Conservation (phyloP, 2,888 invertebrate genomes). For the Melanostoma mellinum region DNA sequence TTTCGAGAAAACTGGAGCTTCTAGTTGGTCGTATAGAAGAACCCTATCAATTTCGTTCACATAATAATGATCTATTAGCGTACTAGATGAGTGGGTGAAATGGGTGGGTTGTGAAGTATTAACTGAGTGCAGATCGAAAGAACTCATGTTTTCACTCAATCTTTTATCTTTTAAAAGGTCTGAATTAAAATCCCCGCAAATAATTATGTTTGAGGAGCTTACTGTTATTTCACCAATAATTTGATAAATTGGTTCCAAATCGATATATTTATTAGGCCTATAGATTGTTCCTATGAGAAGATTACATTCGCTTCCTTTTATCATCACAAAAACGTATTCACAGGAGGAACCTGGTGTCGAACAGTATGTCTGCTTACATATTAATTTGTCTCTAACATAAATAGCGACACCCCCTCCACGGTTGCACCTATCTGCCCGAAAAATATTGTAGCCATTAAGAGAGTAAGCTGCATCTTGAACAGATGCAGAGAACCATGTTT, state of each 20-base stretch:
- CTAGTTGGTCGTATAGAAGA: slow-evolving; percentile 7
- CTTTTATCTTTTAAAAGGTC: slow-evolving; percentile 2
- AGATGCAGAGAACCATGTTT: slow-evolving; percentile 10
- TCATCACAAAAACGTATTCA: too few relatives aligned
- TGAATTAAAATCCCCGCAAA: not conserved
- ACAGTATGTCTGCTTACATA: not conserved
- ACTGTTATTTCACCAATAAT: too few relatives aligned
- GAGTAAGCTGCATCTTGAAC: not conserved
- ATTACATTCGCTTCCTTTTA: not conserved
- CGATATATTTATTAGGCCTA: not conserved
- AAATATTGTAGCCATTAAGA: not conserved
- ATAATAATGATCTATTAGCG: slow-evolving; percentile 10
- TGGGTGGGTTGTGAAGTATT: not conserved
- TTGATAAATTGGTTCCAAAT: too few relatives aligned
- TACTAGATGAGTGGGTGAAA: slow-evolving; percentile 9
- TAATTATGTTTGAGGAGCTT: too few relatives aligned
- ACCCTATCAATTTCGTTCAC: slow-evolving; percentile 6
- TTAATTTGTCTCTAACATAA: not conserved
- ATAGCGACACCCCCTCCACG: slow-evolving; percentile 3
- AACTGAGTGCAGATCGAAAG: not conserved
- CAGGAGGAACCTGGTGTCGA: too few relatives aligned
- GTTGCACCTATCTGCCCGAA: not conserved
- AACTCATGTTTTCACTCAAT: not conserved
- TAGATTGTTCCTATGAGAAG: slow-evolving; percentile 6
- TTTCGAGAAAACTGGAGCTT: slow-evolving; percentile 7